Percentiles rank a stretch among this genome's conserved stretches.
Evolutionary conservation across 92 coral and sea anemone genomes (phyloP).

Genomic region (Diadumene lineata): DNA sequence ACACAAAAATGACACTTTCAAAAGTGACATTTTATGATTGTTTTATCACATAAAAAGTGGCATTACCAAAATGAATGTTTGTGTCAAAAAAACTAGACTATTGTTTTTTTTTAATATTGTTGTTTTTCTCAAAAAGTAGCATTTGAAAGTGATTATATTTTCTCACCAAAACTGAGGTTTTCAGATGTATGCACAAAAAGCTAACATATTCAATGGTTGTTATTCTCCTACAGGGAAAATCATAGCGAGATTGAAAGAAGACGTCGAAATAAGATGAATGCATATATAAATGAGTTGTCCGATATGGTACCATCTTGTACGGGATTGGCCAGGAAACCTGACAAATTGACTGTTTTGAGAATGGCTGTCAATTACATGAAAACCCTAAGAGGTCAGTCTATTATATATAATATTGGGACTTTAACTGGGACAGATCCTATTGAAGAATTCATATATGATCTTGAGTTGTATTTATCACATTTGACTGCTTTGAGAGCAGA

Average conservation of each 20-base stretch:
- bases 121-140: no score
- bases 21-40: background rate
- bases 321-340: constrained; percentile 94
- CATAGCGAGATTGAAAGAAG: constrained; percentile 98
- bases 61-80: background rate
- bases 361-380: constrained; percentile 99
- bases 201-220: background rate
- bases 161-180: background rate
- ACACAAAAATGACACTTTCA: background rate
- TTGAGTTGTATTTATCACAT: no score
- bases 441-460: no score
- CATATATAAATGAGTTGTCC: constrained; percentile 94
- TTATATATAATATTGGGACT: background rate
- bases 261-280: constrained; percentile 96
- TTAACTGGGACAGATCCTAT: background rate
- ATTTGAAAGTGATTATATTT: background rate
- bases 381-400: constrained; percentile 68
- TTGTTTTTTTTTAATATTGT: no score
- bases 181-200: background rate
- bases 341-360: constrained; percentile 91
- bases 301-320: constrained; percentile 98
- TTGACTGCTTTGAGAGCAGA: no score
- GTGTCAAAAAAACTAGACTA: no score
- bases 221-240: constrained; percentile 73
- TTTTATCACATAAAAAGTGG: background rate